Conservation (phyloP, 2,888 invertebrate species). For the Megamerina dolium region DNA sequence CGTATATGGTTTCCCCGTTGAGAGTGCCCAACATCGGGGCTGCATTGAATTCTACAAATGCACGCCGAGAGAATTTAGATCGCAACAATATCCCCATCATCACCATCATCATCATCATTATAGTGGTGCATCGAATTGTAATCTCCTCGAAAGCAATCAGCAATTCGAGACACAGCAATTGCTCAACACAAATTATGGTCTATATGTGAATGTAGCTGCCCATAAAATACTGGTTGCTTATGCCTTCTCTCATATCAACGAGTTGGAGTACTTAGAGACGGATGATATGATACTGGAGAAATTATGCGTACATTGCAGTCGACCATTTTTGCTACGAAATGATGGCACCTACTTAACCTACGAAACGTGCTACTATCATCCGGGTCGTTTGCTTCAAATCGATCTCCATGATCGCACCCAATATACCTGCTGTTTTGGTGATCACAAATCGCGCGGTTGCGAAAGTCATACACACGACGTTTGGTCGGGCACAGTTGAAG, state of each 20-base stretch:
- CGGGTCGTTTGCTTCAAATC: constrained; percentile 85
- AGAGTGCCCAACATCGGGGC: too few species aligned
- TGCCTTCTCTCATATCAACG: constrained; percentile 29
- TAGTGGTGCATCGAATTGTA: constrained; percentile 14
- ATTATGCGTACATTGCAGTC: constrained; percentile 67
- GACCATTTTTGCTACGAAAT: too few species aligned
- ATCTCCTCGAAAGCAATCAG: constrained; percentile 14
- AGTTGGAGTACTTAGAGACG: constrained; percentile 38
- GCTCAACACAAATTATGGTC: too few species aligned
- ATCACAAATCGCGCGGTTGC: constrained; percentile 58
- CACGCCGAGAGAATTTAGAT: too few species aligned
- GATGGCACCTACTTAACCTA: constrained; percentile 67
- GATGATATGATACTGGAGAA: constrained; percentile 49
- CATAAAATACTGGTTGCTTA: too few species aligned
- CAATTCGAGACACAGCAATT: constrained; percentile 3
- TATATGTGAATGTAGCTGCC: too few species aligned
- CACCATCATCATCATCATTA: constrained; percentile 21
- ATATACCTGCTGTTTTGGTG: constrained; percentile 61
- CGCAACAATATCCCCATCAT: too few species aligned
- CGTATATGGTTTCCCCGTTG: too few species aligned
- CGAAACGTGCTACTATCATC: constrained; percentile 81
- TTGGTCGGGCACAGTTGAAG: too few species aligned
- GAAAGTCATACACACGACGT: constrained; percentile 55
- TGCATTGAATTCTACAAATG: too few species aligned
- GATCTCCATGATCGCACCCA: constrained; percentile 23